These are phyloP conservation scores for Parazoanthus atlanticus DNA, from an alignment of 92 coral and sea anemone genomes.

Conservation along the genomic window DNA sequence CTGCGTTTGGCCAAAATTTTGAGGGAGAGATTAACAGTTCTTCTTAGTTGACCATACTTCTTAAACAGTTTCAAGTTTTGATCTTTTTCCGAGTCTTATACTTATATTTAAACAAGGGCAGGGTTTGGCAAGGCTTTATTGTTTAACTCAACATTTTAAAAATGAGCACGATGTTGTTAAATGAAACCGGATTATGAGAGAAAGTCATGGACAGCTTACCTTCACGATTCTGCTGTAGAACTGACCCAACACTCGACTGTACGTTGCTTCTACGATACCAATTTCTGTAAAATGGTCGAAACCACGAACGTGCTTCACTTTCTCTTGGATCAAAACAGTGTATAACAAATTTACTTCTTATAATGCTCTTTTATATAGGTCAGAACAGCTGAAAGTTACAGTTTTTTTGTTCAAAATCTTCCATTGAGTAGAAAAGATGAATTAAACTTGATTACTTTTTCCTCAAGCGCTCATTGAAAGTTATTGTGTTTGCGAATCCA, in stretches of 20 bases:
- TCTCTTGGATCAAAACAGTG: neutral
- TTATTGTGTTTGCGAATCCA: constrained; percentile 1
- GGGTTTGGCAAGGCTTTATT: neutral
- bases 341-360: no score
- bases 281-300: neutral
- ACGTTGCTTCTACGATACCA: neutral
- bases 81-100: no score
- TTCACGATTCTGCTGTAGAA: neutral
- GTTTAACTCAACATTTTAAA: no score
- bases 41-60: no score
- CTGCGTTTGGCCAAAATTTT: no score
- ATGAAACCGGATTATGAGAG: neutral
- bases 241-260: neutral
- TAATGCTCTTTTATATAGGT: neutral
- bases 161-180: neutral
- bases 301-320: neutral
- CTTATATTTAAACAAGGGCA: no score
- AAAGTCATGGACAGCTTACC: neutral
- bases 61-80: no score
- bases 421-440: neutral
- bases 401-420: neutral
- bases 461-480: neutral
- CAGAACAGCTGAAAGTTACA: neutral
- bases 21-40: no score
- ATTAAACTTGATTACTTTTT: constrained; percentile 1